Percentiles rank a stretch among this genome's conserved stretches.
Conservation (phyloP, 2,113 vertebrate species). For the Tichodroma muraria region DNA sequence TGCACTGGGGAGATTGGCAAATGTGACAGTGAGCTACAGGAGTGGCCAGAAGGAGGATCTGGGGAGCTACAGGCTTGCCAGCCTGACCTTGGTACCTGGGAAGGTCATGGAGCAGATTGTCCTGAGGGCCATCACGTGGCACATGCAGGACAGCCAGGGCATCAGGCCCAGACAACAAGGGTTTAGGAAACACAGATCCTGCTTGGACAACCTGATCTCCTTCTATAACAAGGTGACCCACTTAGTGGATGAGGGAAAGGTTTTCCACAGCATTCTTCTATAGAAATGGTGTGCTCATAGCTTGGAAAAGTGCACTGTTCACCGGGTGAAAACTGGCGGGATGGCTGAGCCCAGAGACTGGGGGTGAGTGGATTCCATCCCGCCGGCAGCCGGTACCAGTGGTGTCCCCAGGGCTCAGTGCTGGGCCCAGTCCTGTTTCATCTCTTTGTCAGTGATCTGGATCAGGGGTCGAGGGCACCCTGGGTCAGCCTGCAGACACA, state of each 20-base stretch:
- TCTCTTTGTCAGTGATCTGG: background rate
- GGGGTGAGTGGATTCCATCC: background rate
- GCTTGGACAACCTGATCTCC: background rate
- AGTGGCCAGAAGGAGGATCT: background rate
- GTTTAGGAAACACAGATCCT: background rate
- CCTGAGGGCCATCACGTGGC: background rate
- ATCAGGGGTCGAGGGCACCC: background rate
- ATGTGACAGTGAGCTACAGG: background rate
- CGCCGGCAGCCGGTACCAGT: background rate
- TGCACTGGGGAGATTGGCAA: background rate
- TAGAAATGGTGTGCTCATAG: background rate
- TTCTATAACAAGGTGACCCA: background rate
- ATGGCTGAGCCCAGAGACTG: background rate
- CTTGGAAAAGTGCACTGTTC: background rate
- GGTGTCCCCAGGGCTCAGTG: background rate
- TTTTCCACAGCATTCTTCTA: background rate
- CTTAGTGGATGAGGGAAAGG: background rate
- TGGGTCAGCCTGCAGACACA: too few species aligned
- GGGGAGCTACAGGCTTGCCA: background rate
- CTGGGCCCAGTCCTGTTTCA: too few species aligned
- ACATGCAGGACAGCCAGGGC: background rate
- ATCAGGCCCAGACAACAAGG: background rate
- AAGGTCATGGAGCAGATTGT: background rate
- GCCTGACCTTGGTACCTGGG: background rate
- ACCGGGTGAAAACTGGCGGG: background rate